phyloP scores from a whole-genome alignment of 2,113 vertebrate genomes.

The Balaenoptera acutorostrata region DNA sequence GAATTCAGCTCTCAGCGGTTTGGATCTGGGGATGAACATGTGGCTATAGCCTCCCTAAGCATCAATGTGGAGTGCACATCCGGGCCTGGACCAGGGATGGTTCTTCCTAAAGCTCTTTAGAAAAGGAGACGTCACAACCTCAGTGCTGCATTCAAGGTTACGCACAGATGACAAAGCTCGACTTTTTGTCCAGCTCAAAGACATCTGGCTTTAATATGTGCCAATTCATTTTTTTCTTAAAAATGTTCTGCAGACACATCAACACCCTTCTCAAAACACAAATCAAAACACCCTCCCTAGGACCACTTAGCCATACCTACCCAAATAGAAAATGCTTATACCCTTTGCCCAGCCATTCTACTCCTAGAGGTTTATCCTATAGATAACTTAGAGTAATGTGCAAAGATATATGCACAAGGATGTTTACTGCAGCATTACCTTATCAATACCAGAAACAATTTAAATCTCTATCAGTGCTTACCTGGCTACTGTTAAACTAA shows the following conservation, averaged over 20 bases:
- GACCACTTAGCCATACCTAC: background rate
- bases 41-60: background rate
- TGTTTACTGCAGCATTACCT: background rate
- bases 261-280: background rate
- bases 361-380: background rate
- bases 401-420: background rate
- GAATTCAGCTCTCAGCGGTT: fast-evolving
- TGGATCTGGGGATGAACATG: background rate
- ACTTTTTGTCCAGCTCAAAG: background rate
- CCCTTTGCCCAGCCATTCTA: background rate
- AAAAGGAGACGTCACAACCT: background rate
- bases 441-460: background rate
- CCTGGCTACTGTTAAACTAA: background rate
- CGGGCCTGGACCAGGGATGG: background rate
- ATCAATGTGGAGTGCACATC: fast-evolving
- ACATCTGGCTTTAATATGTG: background rate
- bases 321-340: background rate
- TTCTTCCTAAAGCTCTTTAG: background rate
- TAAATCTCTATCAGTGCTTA: background rate
- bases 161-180: background rate
- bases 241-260: background rate
- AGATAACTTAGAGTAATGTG: background rate
- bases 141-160: background rate
- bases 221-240: background rate
- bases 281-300: background rate